Conservation (phyloP, 2,797 vertebrate species). For the Cirrhinus molitorella region DNA sequence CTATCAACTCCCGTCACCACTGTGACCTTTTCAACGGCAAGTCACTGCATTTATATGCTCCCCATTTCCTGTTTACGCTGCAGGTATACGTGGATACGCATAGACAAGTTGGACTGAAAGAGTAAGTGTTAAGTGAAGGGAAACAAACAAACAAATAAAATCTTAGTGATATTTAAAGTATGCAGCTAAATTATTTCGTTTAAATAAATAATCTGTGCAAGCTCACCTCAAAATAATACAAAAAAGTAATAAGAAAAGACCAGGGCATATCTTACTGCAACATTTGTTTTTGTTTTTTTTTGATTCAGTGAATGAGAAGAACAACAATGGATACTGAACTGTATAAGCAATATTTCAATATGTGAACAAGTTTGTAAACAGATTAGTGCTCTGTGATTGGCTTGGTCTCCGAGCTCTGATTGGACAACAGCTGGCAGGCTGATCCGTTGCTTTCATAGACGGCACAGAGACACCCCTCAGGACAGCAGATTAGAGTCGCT, state of each 20-base stretch:
- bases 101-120: conserved; percentile 34
- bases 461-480: conserved; percentile 74
- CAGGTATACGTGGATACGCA: conserved; percentile 42
- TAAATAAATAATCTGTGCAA: background rate
- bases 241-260: background rate
- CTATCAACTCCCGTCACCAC: conserved; percentile 40
- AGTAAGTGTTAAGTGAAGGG: background rate
- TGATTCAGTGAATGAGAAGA: background rate
- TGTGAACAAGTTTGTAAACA: conserved; percentile 29
- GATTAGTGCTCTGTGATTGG: conserved; percentile 41
- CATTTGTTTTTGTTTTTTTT: too few species aligned
- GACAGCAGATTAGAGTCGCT: conserved; percentile 86
- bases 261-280: too few species aligned
- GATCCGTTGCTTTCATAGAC: conserved; percentile 49
- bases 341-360: conserved; percentile 18
- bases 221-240: background rate
- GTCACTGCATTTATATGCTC: conserved; percentile 50
- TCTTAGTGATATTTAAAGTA: background rate
- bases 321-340: background rate
- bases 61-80: conserved; percentile 54
- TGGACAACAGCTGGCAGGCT: conserved; percentile 33
- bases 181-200: background rate
- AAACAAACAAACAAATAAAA: background rate
- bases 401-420: conserved; percentile 43
- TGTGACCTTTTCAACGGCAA: conserved; percentile 37